phyloP scores from a whole-genome alignment of 2,797 vertebrate species.

The Helicolenus hilgendorfi region DNA sequence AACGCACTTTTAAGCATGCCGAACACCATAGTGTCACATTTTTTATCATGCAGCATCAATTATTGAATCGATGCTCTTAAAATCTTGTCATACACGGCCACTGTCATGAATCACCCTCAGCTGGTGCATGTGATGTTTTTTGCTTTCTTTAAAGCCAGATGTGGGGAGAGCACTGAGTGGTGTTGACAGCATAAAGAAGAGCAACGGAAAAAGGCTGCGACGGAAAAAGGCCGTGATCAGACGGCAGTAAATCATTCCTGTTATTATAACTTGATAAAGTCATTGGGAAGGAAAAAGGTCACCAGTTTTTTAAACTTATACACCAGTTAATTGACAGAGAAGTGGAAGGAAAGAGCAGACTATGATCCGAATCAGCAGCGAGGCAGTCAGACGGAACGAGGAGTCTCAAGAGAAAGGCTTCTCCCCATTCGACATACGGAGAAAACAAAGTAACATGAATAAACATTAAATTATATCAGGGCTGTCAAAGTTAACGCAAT shows the following conservation, averaged over 20 bases:
- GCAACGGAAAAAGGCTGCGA: neutral
- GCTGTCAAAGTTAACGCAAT: no score
- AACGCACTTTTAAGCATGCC: neutral
- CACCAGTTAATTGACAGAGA: conserved; percentile 29
- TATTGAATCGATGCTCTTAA: neutral
- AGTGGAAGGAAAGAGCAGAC: neutral
- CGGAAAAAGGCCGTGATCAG: neutral
- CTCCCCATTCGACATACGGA: neutral
- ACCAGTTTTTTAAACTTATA: conserved; percentile 19
- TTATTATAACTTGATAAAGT: conserved; percentile 43
- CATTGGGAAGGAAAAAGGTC: conserved; percentile 38
- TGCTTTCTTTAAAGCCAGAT: neutral
- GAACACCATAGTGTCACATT: neutral
- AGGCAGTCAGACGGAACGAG: neutral
- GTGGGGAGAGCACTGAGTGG: neutral
- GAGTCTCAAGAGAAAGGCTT: neutral
- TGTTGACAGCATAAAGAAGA: neutral
- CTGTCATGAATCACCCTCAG: neutral
- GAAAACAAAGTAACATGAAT: neutral
- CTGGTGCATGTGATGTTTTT: neutral
- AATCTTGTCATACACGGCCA: neutral
- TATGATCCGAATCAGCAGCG: neutral
- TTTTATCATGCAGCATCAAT: neutral
- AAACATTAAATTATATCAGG: neutral
- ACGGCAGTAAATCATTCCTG: conserved; percentile 38